Evolutionary conservation across 2,888 invertebrate species (phyloP).

Genomic region (Lasioglossum marginatum): DNA sequence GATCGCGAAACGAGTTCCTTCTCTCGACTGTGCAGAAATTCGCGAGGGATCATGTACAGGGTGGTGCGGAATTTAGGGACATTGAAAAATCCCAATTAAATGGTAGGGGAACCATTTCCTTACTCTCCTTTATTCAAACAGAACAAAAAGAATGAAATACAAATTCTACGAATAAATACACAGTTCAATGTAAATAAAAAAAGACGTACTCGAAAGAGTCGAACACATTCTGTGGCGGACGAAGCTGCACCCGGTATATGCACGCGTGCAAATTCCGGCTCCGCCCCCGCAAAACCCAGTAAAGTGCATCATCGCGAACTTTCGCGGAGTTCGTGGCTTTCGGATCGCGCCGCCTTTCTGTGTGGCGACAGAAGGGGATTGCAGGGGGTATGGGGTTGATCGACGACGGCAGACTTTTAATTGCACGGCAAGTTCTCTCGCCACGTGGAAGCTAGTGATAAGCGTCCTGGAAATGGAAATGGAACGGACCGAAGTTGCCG

Average conservation of each 20-base stretch:
- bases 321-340: constrained; percentile 56
- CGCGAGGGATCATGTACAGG: background rate
- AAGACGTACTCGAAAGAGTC: too few relatives aligned
- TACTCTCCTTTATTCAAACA: too few relatives aligned
- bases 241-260: constrained; percentile 12
- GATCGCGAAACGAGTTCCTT: background rate
- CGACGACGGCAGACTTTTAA: constrained; percentile 79
- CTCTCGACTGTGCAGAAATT: constrained; percentile 6
- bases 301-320: constrained; percentile 44
- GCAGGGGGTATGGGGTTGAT: constrained; percentile 51
- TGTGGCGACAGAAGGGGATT: constrained; percentile 59
- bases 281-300: constrained; percentile 35
- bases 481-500: constrained; percentile 64
- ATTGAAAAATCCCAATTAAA: background rate
- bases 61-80: background rate
- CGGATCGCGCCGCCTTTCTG: constrained; percentile 55
- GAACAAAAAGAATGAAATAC: too few relatives aligned
- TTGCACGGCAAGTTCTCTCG: constrained; percentile 70
- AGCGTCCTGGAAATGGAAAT: constrained; percentile 60
- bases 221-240: too few relatives aligned
- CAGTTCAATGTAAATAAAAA: too few relatives aligned
- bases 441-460: constrained; percentile 71
- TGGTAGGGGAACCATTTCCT: too few relatives aligned
- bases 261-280: constrained; percentile 1
- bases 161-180: too few relatives aligned